Evolutionary conservation across 2,113 vertebrate genomes (phyloP).

Genomic region (Panurus biarmicus): DNA sequence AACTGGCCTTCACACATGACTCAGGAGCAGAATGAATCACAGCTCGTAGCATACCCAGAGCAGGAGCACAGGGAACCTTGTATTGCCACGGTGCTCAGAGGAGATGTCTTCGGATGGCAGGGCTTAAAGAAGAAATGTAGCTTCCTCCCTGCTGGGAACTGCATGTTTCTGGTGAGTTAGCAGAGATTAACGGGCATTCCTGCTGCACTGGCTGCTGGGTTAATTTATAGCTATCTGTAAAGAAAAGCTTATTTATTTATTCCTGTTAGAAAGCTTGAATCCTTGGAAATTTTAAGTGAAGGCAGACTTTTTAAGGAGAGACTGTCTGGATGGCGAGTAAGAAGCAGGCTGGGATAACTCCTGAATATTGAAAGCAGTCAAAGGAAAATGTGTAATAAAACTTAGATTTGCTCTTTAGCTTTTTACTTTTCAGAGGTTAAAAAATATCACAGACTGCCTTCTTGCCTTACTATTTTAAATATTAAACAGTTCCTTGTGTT

Average conservation of each 20-base stretch:
- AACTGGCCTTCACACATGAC: background rate
- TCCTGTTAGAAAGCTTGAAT: background rate
- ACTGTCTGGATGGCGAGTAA: background rate
- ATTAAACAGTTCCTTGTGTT: background rate
- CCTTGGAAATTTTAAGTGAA: background rate
- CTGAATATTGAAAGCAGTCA: background rate
- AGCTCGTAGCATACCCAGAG: background rate
- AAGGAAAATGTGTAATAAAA: background rate
- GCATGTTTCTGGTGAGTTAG: slow-evolving; percentile 27
- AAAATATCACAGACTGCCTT: background rate
- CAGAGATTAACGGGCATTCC: background rate
- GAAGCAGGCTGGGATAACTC: background rate
- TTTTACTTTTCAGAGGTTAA: background rate
- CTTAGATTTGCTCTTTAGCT: background rate
- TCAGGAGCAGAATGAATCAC: slow-evolving; percentile 26
- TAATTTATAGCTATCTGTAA: background rate
- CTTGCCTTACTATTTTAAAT: background rate
- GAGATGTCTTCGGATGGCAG: background rate
- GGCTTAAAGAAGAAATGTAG: background rate
- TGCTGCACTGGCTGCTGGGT: background rate
- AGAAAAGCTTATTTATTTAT: background rate
- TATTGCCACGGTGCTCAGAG: background rate
- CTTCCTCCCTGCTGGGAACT: background rate
- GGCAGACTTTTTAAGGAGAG: background rate
- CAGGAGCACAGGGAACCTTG: background rate